phyloP scores from a whole-genome alignment of 2,888 invertebrate genomes.

The Heteropelma amictum region DNA sequence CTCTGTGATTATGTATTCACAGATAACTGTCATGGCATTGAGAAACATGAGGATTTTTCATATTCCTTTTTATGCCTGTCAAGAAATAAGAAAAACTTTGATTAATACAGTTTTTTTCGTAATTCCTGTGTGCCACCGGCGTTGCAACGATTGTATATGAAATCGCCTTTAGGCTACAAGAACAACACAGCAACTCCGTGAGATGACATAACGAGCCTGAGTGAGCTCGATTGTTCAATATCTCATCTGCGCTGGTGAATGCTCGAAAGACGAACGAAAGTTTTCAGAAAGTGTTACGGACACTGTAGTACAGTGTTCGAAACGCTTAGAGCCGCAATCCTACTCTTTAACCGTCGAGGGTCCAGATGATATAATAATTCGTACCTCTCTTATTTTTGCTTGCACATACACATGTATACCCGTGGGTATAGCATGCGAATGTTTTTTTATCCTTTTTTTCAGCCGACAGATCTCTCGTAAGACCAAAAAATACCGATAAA shows the following conservation, averaged over 20 bases:
- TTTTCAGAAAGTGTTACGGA: slow-evolving; percentile 58
- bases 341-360: slow-evolving; percentile 7
- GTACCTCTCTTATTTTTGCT: slow-evolving; percentile 25
- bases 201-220: slow-evolving; percentile 45
- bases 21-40: background rate
- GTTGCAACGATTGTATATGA: slow-evolving; percentile 19
- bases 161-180: slow-evolving; percentile 7
- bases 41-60: background rate
- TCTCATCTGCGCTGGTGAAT: slow-evolving; percentile 37
- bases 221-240: slow-evolving; percentile 31
- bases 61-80: background rate
- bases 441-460: background rate
- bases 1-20: background rate
- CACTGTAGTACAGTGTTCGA: slow-evolving; percentile 35
- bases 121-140: slow-evolving; percentile 5
- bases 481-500: slow-evolving; percentile 27
- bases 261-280: slow-evolving; percentile 45
- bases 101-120: background rate
- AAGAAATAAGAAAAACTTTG: background rate
- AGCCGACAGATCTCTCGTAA: no score
- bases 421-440: background rate
- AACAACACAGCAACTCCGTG: background rate
- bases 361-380: slow-evolving; percentile 51
- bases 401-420: background rate
- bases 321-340: slow-evolving; percentile 51